Percentiles rank a stretch among this genome's conserved stretches.
phyloP scores from a whole-genome alignment of 2,797 vertebrate genomes.

The Rhynchonycteris naso region DNA sequence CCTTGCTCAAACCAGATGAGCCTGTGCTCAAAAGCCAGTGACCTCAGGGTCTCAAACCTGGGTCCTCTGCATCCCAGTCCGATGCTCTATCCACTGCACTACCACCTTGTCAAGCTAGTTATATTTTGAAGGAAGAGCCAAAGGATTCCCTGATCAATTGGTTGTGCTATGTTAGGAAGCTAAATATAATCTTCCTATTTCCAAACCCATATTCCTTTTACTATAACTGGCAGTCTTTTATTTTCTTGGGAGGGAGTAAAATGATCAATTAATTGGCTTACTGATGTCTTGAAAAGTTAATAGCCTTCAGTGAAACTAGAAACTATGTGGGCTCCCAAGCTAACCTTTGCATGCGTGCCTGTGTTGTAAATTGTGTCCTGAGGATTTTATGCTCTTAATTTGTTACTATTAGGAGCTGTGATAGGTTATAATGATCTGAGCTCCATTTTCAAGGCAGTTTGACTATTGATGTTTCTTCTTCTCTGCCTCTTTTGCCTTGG shows the following conservation, averaged over 20 bases:
- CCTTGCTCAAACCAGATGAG: too few species aligned
- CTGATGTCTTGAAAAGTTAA: constrained; percentile 35
- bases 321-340: not conserved
- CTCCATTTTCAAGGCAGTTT: not conserved
- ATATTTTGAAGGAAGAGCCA: not conserved
- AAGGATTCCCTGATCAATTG: not conserved
- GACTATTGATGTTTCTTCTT: not conserved
- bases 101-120: too few species aligned
- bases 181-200: constrained; percentile 25
- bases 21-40: too few species aligned
- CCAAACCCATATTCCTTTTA: not conserved
- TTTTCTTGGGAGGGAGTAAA: constrained; percentile 31
- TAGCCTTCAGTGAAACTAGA: constrained; percentile 14
- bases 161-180: not conserved
- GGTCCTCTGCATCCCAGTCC: too few species aligned
- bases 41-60: too few species aligned
- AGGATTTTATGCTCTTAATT: constrained; percentile 17
- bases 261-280: constrained; percentile 59
- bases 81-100: too few species aligned
- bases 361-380: not conserved
- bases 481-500: not conserved
- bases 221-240: not conserved
- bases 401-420: not conserved
- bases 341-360: not conserved
- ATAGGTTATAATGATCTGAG: not conserved